Evolutionary conservation across 2,888 invertebrate genomes (phyloP).

Genomic region (Parasteatoda lunata): DNA sequence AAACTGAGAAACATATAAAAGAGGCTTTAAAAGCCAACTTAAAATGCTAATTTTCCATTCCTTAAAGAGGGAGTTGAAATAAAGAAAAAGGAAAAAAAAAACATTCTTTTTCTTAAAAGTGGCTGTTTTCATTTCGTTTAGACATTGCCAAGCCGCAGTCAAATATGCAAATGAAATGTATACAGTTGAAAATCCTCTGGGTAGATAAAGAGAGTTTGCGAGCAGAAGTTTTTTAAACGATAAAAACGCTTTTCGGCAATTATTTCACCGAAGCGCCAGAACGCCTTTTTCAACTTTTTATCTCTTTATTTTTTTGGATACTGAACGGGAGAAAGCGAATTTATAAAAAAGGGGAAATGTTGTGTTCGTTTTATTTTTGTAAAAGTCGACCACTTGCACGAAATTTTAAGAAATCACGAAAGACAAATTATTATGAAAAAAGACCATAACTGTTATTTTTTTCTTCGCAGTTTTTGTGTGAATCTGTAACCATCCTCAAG

Average conservation of each 20-base stretch:
- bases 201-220: slow-evolving; percentile 1
- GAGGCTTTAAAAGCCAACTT: slow-evolving; percentile 20
- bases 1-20: too few species aligned
- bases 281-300: slow-evolving; percentile 25
- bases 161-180: slow-evolving; percentile 62
- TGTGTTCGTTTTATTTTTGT: background rate
- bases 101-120: slow-evolving; percentile 3
- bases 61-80: background rate
- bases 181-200: slow-evolving; percentile 16
- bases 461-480: background rate
- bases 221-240: slow-evolving; percentile 39
- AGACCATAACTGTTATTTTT: background rate
- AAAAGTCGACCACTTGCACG: slow-evolving; percentile 18
- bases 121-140: slow-evolving; percentile 50
- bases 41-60: slow-evolving; percentile 47
- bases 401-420: slow-evolving; percentile 35
- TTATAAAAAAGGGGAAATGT: background rate
- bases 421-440: slow-evolving; percentile 1
- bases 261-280: slow-evolving; percentile 33
- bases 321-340: too few species aligned
- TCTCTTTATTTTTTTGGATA: background rate
- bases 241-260: slow-evolving; percentile 61
- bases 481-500: background rate
- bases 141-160: slow-evolving; percentile 13
- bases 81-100: slow-evolving; percentile 8